Conservation (phyloP, 2,113 vertebrate genomes). For the Carollia perspicillata region DNA sequence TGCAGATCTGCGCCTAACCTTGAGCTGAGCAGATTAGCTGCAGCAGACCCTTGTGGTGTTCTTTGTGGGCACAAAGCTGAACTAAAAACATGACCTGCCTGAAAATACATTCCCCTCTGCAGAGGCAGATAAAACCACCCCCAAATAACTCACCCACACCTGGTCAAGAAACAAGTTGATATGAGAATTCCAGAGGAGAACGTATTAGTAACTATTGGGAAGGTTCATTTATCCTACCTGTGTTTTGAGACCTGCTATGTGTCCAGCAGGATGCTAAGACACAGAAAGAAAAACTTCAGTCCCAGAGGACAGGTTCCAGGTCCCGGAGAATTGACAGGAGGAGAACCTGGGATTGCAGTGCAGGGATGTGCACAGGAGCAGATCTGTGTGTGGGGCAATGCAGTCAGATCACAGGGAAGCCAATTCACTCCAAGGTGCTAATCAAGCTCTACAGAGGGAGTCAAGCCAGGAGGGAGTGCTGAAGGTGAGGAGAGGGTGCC, state of each 20-base stretch:
- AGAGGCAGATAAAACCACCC: neutral
- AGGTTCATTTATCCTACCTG: neutral
- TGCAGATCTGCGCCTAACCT: neutral
- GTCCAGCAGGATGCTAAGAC: neutral
- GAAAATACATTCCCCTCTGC: neutral
- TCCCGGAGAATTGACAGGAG: neutral
- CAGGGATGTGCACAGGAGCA: neutral
- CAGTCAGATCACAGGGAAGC: neutral
- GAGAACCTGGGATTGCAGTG: too few relatives aligned
- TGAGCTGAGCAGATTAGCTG: accelerated
- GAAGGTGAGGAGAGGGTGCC: neutral
- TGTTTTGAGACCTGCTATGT: neutral
- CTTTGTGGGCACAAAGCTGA: neutral
- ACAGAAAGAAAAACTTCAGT: neutral
- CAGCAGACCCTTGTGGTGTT: neutral
- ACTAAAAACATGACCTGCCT: neutral
- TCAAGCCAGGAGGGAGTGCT: neutral
- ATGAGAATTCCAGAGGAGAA: neutral
- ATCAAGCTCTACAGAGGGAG: neutral
- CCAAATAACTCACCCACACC: neutral
- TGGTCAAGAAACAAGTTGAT: neutral
- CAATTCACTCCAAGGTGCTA: neutral
- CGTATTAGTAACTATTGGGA: neutral
- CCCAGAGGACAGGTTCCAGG: neutral
- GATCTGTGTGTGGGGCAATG: neutral